Evolutionary conservation across 2,888 invertebrate species (phyloP), one percentile per base, ranked within the genome.

Genomic region (Elmis aenea): DNA sequence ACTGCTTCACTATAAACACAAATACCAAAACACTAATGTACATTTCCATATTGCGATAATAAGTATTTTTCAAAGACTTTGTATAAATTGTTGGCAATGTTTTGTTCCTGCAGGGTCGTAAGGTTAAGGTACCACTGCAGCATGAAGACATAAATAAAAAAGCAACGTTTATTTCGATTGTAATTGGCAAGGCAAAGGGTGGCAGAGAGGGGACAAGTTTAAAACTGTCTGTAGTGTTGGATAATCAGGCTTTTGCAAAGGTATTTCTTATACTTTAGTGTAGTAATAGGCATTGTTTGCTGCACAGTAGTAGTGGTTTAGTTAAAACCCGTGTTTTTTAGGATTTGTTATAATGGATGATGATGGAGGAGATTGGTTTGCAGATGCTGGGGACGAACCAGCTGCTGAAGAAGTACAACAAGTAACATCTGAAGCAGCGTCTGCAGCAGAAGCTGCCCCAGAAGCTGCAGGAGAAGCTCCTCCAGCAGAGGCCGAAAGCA

Each of bases 401-500:
- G 35, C 45, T 31, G 27, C 49, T 13, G 36, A 41, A 15, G 24
- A 29, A 13, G 22, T 26, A 2, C 10, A 50, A 9, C 36, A 52
- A 12, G 37, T 43, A 2, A 44, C 26, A 12, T 32, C 41, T n/a
- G 40, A 45, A 26, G 44, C 34, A 13, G 64, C 33, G 54, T 26
- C 52, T 22, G 48, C 45, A 33, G 51, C 51, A 13, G 65, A 61
- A 16, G 54, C 55, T 2, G 57, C 50, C 5, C 44, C 38, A 2
- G 56, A 49, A 24, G 51, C 55, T 5, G 55, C 58, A 5, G 56
- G 58, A 3, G 66, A 57, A 11, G n/a, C n/a, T n/a, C 58, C 58
- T 1, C 66, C 57, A 8, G 72, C 62, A 21, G 70, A 66, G 25
- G 66, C 62, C 15, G 71, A 67, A 2, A 60, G 55, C 39, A 61